Percentiles rank a stretch among this genome's conserved stretches.
These are phyloP conservation scores for Varecia variegata DNA, from an alignment of 2,797 vertebrate genomes.

Conservation along the genomic window DNA sequence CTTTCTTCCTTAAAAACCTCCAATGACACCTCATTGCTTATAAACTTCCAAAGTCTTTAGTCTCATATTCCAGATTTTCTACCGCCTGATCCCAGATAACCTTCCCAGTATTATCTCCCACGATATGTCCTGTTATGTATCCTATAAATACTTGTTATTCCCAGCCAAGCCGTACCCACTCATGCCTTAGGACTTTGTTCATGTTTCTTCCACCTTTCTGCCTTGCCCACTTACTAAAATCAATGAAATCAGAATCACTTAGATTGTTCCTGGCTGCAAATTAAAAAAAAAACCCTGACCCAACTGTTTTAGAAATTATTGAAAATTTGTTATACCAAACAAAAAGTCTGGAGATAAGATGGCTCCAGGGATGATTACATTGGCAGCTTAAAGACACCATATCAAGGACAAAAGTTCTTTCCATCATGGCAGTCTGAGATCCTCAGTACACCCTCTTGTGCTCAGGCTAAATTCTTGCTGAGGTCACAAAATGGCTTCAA, in stretches of 20 bases:
- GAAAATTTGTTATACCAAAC: background rate
- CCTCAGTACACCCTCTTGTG: background rate
- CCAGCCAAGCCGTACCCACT: background rate
- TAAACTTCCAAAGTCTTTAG: background rate
- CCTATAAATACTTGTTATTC: background rate
- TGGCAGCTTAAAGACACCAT: background rate
- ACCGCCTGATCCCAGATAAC: background rate
- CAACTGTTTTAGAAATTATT: background rate
- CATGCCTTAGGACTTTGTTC: background rate
- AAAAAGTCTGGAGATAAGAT: background rate
- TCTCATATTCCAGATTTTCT: background rate
- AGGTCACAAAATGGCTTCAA: background rate
- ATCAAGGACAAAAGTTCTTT: background rate
- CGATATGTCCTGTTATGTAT: background rate
- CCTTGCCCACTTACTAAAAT: background rate
- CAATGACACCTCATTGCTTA: background rate
- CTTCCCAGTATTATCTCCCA: background rate
- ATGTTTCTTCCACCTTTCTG: background rate
- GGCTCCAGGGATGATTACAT: background rate
- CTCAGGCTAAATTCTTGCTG: background rate
- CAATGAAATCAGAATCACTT: background rate
- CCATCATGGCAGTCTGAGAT: background rate
- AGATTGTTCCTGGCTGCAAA: background rate
- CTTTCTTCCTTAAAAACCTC: background rate
- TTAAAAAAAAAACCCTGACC: background rate